Conservation (phyloP, 2,888 invertebrate species). For the Dynastes maya region DNA sequence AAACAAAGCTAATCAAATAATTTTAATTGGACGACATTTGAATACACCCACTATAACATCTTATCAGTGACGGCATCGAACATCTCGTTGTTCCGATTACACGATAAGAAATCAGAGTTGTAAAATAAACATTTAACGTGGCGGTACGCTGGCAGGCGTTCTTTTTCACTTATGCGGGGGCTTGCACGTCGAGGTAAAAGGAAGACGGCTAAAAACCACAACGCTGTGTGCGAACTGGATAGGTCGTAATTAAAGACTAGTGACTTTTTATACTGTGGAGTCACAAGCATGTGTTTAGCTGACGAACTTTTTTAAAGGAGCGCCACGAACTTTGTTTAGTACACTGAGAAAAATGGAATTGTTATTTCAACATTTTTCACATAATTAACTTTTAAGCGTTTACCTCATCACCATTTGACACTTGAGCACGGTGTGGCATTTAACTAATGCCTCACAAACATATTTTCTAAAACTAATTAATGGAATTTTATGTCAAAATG, state of each 20-base stretch:
- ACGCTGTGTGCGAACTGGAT: constrained; percentile 30
- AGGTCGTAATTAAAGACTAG: constrained; percentile 51
- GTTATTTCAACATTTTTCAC: no score
- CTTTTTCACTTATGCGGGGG: constrained; percentile 13
- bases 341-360: no score
- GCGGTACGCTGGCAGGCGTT: constrained; percentile 25
- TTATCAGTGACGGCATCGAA: constrained; percentile 53
- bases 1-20: constrained; percentile 49
- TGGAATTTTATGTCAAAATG: no score
- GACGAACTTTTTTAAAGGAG: not conserved
- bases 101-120: constrained; percentile 54
- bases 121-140: constrained; percentile 51
- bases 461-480: no score
- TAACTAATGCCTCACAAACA: no score
- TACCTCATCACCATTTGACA: no score
- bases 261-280: constrained; percentile 45
- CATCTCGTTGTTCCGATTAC: constrained; percentile 51
- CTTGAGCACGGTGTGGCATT: no score
- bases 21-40: constrained; percentile 54
- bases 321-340: no score
- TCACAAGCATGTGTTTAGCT: constrained; percentile 22
- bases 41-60: constrained; percentile 54
- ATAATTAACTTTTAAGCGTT: no score
- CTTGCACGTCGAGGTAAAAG: not conserved
- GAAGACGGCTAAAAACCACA: constrained; percentile 19